Percentiles rank a stretch among this genome's conserved stretches.
Evolutionary conservation across 2,888 invertebrate species (phyloP).

Genomic region (Chouioia cunea): DNA sequence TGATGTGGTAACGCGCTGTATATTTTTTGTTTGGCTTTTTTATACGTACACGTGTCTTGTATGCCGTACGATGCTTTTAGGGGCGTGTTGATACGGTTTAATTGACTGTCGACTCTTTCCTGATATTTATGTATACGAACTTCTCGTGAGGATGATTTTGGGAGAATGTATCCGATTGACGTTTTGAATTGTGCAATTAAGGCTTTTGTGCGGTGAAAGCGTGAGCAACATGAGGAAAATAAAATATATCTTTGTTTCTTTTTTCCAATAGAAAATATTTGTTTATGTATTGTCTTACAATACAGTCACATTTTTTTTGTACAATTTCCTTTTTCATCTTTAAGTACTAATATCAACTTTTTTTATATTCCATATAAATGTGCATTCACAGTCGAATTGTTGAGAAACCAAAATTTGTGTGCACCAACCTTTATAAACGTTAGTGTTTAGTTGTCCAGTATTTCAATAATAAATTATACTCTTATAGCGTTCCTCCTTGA

Average conservation of each 20-base stretch:
- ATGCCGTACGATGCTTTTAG: too few relatives aligned
- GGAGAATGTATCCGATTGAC: constrained; percentile 7
- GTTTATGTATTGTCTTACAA: constrained; percentile 46
- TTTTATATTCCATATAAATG: constrained; percentile 13
- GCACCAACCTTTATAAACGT: constrained; percentile 10
- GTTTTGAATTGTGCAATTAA: background rate
- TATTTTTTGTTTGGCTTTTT: too few relatives aligned
- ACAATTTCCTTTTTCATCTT: constrained; percentile 14
- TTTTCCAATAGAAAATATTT: constrained; percentile 34
- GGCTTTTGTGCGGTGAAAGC: constrained; percentile 6
- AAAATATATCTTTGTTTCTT: constrained; percentile 36
- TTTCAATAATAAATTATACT: background rate
- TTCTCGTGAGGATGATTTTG: too few relatives aligned
- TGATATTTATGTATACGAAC: too few relatives aligned
- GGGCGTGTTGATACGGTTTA: too few relatives aligned
- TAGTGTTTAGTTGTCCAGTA: background rate
- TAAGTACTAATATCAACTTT: constrained; percentile 35
- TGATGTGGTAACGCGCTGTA: too few relatives aligned
- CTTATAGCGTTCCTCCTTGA: background rate
- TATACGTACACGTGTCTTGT: too few relatives aligned
- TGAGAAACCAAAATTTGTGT: constrained; percentile 30
- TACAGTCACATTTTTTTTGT: constrained; percentile 38
- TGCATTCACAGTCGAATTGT: constrained; percentile 16
- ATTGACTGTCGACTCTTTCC: too few relatives aligned
- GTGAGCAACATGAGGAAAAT: constrained; percentile 13